These are phyloP conservation scores for Perdita meconis DNA, from an alignment of 2,888 invertebrate genomes.

Conservation along the genomic window DNA sequence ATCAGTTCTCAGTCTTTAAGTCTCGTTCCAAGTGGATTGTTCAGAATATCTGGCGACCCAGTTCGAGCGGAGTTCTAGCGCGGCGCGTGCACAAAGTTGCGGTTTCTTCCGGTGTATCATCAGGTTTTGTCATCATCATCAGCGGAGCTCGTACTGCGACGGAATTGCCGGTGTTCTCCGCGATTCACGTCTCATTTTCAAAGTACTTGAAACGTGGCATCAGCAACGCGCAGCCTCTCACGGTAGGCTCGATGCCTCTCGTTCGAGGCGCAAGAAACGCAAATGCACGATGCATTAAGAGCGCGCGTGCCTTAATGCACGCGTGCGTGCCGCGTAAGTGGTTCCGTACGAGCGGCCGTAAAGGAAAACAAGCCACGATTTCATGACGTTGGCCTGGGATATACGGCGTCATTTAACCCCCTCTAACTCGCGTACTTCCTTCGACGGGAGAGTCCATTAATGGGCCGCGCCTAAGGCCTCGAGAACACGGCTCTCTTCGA, in stretches of 20 bases:
- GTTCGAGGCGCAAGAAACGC: slow-evolving; percentile 54
- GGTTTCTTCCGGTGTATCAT: no score
- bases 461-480: slow-evolving; percentile 58
- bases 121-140: no score
- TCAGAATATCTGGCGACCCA: no score
- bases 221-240: background rate
- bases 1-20: background rate
- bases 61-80: no score
- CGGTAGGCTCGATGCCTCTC: slow-evolving; percentile 4
- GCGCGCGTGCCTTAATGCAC: slow-evolving; percentile 55
- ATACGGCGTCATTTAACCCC: slow-evolving; percentile 66
- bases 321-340: slow-evolving; percentile 63
- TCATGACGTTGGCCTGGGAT: slow-evolving; percentile 63
- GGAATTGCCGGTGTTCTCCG: no score
- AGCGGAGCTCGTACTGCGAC: no score
- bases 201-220: background rate
- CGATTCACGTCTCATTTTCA: no score
- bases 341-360: slow-evolving; percentile 52
- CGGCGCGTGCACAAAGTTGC: no score
- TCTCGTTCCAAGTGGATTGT: no score
- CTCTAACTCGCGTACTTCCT: slow-evolving; percentile 59
- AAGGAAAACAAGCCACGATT: slow-evolving; percentile 67
- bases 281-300: slow-evolving; percentile 59
- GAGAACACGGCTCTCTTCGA: slow-evolving; percentile 14
- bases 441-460: slow-evolving; percentile 52